Percentiles rank a stretch among this genome's conserved stretches.
Conservation (phyloP, 2,888 invertebrate species). For the Periphyllus acericola region DNA sequence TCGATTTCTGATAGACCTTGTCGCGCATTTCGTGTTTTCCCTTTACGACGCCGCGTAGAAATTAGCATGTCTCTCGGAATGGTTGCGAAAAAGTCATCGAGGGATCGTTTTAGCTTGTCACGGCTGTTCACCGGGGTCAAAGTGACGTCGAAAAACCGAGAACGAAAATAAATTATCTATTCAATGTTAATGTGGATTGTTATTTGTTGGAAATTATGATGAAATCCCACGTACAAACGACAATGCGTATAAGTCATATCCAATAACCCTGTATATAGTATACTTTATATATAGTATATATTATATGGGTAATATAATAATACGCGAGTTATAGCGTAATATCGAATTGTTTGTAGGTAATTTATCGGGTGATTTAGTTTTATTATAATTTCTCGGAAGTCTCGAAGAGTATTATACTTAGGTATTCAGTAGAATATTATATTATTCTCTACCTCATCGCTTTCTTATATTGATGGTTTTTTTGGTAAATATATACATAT, state of each 20-base stretch:
- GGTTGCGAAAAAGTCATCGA: background rate
- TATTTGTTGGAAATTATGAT: constrained; percentile 2
- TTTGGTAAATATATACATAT: no score
- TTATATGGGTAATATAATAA: no score
- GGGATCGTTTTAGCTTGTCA: constrained; percentile 20
- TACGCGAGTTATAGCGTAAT: background rate
- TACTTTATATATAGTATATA: background rate
- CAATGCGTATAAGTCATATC: background rate
- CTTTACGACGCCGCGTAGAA: background rate
- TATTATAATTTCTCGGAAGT: background rate
- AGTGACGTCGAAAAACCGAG: constrained; percentile 16
- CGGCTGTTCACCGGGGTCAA: constrained; percentile 14
- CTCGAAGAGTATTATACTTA: background rate
- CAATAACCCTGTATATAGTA: background rate
- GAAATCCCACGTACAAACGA: background rate
- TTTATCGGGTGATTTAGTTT: background rate
- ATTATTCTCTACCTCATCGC: no score
- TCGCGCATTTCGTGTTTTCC: background rate
- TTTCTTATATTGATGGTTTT: no score
- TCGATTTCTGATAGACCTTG: constrained; percentile 31
- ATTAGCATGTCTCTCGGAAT: constrained; percentile 20
- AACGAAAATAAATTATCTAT: constrained; percentile 31
- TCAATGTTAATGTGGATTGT: constrained; percentile 26
- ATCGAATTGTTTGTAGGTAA: background rate
- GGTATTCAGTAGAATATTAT: no score